These are phyloP conservation scores for Neocloeon triangulifer DNA, from an alignment of 1,140 invertebrate species.

Conservation along the genomic window DNA sequence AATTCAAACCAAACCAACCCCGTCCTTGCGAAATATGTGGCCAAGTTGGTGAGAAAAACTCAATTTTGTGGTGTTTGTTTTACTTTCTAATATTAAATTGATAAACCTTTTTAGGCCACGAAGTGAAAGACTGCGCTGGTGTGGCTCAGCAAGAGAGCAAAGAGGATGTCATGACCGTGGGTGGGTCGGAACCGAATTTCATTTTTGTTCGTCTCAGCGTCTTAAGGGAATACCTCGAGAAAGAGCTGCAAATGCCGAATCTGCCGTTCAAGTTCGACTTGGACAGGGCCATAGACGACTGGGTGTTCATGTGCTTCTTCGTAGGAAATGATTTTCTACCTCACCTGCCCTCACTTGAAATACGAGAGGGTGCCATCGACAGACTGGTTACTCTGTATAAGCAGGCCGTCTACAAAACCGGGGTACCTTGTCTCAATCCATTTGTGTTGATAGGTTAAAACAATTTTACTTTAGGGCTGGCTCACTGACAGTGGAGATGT, in stretches of 20 bases:
- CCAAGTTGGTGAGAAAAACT: constrained; percentile 50
- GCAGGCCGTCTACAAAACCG: constrained; percentile 80
- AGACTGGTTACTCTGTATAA: constrained; percentile 86
- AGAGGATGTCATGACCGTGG: constrained; percentile 25
- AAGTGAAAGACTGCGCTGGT: constrained; percentile 87
- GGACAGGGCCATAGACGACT: constrained; percentile 86
- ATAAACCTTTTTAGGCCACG: constrained; percentile 65
- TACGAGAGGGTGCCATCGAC: constrained; percentile 94
- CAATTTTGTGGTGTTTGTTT: too few species aligned
- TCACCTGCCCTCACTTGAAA: constrained; percentile 94
- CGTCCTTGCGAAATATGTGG: constrained; percentile 92
- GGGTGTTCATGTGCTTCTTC: constrained; percentile 99
- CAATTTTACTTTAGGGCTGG: constrained; percentile 53
- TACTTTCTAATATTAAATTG: too few species aligned
- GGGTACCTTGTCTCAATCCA: too few species aligned
- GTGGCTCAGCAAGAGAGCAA: constrained; percentile 21
- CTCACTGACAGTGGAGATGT: constrained; percentile 88
- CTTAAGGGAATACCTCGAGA: constrained; percentile 83
- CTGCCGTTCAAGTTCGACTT: constrained; percentile 80
- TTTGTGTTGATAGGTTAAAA: too few species aligned
- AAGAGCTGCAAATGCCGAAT: constrained; percentile 78
- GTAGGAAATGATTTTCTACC: constrained; percentile 99
- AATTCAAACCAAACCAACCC: constrained; percentile 95
- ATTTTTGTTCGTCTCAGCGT: constrained; percentile 85
- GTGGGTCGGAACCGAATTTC: constrained; percentile 50